Evolutionary conservation across 92 coral and sea anemone genomes (phyloP).

Genomic region (Paragorgia papillata): DNA sequence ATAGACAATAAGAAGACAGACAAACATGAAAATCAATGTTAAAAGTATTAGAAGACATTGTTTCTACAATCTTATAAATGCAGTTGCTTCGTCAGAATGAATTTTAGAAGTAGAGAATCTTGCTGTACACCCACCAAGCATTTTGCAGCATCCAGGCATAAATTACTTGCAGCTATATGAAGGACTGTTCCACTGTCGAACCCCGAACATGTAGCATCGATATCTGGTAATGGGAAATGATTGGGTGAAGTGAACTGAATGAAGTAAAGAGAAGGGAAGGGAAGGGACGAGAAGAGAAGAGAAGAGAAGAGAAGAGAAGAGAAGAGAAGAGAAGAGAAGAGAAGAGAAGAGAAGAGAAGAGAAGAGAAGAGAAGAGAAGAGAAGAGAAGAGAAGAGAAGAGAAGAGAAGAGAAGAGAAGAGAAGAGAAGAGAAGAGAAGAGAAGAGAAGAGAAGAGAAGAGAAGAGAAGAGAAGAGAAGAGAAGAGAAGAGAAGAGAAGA

Average conservation of each 20-base stretch:
- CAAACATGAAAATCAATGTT: no score
- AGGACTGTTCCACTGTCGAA: constrained; percentile 94
- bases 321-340: background rate
- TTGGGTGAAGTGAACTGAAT: background rate
- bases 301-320: background rate
- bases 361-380: background rate
- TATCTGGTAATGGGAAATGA: constrained; percentile 58
- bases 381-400: background rate
- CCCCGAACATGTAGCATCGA: constrained; percentile 84
- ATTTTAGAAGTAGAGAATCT: constrained; percentile 11
- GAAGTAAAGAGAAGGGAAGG: background rate
- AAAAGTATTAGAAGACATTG: no score
- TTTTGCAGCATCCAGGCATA: constrained; percentile 89
- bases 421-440: background rate
- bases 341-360: background rate
- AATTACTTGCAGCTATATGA: constrained; percentile 88
- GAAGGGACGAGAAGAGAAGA: background rate
- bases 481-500: background rate
- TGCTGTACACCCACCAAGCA: constrained; percentile 67
- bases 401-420: background rate
- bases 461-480: background rate
- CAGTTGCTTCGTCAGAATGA: no score
- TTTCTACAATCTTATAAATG: no score
- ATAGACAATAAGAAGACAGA: no score
- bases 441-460: background rate